A percentile compares a stretch with the other conserved stretches of the same genome.
phyloP scores from a whole-genome alignment of 2,797 vertebrate species.

The Chelonia mydas region DNA sequence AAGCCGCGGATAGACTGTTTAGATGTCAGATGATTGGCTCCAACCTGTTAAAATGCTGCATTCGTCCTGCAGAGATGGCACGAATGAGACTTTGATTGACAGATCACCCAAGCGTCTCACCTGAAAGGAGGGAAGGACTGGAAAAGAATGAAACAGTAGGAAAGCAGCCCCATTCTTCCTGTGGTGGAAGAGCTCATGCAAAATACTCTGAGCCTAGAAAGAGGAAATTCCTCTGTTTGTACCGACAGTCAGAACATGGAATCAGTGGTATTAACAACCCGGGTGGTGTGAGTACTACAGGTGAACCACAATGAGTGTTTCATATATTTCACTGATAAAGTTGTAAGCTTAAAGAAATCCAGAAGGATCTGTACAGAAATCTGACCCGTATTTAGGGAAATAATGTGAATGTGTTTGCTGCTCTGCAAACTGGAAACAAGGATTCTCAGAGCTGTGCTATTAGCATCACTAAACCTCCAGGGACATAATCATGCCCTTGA shows the following conservation, averaged over 20 bases:
- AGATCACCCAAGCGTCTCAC: background rate
- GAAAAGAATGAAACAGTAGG: background rate
- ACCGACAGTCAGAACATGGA: rapidly evolving
- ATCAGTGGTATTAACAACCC: rapidly evolving
- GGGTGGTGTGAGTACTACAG: background rate
- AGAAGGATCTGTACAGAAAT: background rate
- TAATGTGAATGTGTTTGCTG: rapidly evolving
- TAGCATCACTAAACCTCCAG: rapidly evolving
- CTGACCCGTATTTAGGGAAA: background rate
- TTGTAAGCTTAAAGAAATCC: rapidly evolving
- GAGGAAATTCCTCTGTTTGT: background rate
- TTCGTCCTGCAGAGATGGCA: background rate
- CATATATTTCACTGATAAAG: rapidly evolving
- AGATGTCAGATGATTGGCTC: background rate
- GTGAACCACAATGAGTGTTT: rapidly evolving
- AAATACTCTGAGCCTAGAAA: background rate
- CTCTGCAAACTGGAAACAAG: background rate
- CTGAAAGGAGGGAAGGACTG: background rate
- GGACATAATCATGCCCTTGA: background rate
- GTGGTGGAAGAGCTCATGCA: background rate
- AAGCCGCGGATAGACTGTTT: conserved; percentile 36
- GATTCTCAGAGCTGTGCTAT: background rate
- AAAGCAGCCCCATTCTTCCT: background rate
- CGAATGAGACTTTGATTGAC: background rate
- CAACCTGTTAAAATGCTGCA: conserved; percentile 21